Conservation (phyloP, 2,113 vertebrate genomes). For the Rhinolophus ferrumequinum region DNA sequence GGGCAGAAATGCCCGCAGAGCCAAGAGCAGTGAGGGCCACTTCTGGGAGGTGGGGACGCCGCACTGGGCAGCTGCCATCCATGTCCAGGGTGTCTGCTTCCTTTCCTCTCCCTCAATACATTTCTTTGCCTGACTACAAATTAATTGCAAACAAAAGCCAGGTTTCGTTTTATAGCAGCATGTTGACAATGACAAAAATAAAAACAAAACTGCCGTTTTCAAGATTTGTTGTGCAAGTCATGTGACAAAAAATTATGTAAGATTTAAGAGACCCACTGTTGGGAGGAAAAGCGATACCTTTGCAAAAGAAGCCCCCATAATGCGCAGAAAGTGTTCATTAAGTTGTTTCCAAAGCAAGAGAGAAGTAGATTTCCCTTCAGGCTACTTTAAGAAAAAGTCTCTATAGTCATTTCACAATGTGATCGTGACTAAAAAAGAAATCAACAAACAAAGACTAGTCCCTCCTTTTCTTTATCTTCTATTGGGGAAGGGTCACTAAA, state of each 20-base stretch:
- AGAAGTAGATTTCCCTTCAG: constrained; percentile 52
- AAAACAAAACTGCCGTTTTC: constrained; percentile 14
- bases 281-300: not conserved
- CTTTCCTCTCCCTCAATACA: not conserved
- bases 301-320: not conserved
- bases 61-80: not conserved
- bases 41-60: not conserved
- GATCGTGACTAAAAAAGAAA: constrained; percentile 23
- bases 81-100: not conserved
- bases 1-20: not conserved
- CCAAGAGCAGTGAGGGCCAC: not conserved
- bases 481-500: not conserved
- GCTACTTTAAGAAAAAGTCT: constrained; percentile 42
- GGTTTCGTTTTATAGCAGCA: constrained; percentile 30
- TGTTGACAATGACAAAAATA: not conserved
- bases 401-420: not conserved
- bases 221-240: constrained; percentile 7
- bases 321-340: not conserved
- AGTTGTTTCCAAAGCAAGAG: constrained; percentile 31
- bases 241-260: constrained; percentile 33
- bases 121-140: not conserved
- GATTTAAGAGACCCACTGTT: constrained; percentile 4
- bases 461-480: not conserved
- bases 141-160: constrained; percentile 42
- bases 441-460: not conserved